phyloP scores from a whole-genome alignment of 1,140 invertebrate genomes.

The Euura saliciscinereae region DNA sequence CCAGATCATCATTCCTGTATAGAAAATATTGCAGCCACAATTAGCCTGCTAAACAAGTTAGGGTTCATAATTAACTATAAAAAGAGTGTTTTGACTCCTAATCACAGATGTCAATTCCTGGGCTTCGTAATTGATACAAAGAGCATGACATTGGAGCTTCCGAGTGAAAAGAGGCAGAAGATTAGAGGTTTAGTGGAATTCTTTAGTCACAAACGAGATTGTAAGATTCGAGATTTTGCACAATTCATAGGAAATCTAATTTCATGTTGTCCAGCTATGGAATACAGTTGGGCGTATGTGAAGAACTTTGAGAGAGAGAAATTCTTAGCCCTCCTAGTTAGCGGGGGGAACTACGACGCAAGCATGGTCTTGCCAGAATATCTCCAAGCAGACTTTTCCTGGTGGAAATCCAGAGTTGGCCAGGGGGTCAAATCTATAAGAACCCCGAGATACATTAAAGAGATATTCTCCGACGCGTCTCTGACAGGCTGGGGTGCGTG shows the following conservation, averaged over 20 bases:
- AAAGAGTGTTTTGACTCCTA: constrained; percentile 15
- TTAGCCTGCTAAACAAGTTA: constrained; percentile 9
- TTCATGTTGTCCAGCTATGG: constrained; percentile 21
- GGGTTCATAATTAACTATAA: constrained; percentile 20
- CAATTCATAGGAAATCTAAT: constrained; percentile 21
- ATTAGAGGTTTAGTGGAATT: not conserved
- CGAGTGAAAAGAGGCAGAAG: not conserved
- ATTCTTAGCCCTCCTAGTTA: constrained; percentile 17
- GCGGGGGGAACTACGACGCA: constrained; percentile 2
- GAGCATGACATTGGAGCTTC: not conserved
- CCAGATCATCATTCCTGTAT: constrained; percentile 29
- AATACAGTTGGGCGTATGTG: constrained; percentile 23
- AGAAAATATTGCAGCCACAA: not conserved
- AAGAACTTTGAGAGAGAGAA: constrained; percentile 27
- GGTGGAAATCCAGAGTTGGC: constrained; percentile 32
- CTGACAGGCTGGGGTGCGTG: constrained; percentile 32
- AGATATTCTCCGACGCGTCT: constrained; percentile 39
- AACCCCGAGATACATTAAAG: constrained; percentile 18
- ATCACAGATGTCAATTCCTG: constrained; percentile 22
- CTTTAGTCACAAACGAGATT: constrained; percentile 5
- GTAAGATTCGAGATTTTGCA: constrained; percentile 27
- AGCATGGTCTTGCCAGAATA: not conserved
- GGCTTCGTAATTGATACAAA: constrained; percentile 17
- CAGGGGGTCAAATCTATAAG: constrained; percentile 12
- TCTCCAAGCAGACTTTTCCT: constrained; percentile 24